Conservation (phyloP, 2,113 vertebrate species). For the Piprites chloris region DNA sequence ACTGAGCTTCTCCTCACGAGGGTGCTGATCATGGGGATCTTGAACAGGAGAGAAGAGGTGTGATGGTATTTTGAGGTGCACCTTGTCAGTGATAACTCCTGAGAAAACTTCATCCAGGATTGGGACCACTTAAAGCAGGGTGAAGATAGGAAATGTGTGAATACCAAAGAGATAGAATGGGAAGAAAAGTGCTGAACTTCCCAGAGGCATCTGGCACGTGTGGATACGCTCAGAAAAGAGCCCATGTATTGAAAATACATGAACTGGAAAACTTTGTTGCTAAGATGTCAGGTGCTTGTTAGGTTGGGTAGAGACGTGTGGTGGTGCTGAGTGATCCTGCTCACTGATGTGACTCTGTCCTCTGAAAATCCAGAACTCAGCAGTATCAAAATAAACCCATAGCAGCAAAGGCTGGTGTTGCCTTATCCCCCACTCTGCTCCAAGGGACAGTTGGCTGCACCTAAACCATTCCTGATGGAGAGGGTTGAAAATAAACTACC, state of each 20-base stretch:
- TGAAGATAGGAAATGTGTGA: not conserved
- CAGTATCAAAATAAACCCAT: not conserved
- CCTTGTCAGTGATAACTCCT: not conserved
- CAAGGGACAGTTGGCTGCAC: not conserved
- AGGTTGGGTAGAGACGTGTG: not conserved
- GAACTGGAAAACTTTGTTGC: not conserved
- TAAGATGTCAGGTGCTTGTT: not conserved
- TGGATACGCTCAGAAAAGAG: not conserved
- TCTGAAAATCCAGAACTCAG: not conserved
- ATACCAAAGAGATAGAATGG: not conserved
- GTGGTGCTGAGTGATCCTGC: not conserved
- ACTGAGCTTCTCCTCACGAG: not conserved
- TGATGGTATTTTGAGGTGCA: not conserved
- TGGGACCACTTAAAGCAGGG: not conserved
- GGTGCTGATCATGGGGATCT: not conserved
- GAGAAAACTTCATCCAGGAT: not conserved
- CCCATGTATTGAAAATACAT: not conserved
- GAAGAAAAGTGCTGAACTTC: not conserved
- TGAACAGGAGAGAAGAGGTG: not conserved
- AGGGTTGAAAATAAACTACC: not conserved
- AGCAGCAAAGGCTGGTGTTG: not conserved
- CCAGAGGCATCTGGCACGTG: not conserved
- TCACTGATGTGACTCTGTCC: not conserved
- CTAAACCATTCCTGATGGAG: not conserved
- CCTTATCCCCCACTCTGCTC: not conserved